Evolutionary conservation across 2,797 vertebrate species (phyloP).

Genomic region (Knipowitschia caucasica): DNA sequence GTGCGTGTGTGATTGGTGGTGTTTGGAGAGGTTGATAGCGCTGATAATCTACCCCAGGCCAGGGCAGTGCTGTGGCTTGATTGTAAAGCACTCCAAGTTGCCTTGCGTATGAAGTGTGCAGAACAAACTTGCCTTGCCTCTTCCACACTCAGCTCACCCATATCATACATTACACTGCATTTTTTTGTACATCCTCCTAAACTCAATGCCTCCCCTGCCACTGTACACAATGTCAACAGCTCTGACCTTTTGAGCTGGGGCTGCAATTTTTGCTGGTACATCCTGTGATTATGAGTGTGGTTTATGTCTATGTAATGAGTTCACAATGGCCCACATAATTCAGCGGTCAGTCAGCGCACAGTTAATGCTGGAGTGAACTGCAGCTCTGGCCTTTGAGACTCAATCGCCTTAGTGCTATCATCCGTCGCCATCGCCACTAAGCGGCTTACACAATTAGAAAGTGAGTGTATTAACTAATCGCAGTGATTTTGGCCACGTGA

Average conservation of each 20-base stretch:
- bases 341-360: slow-evolving; percentile 6
- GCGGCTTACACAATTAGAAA: slow-evolving; percentile 43
- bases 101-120: no score
- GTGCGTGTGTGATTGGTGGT: no score
- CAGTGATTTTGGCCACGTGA: background rate
- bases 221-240: background rate
- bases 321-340: slow-evolving; percentile 5
- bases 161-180: background rate
- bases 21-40: no score
- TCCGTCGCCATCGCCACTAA: slow-evolving; percentile 28
- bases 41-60: no score
- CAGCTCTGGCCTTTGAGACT: slow-evolving; percentile 18
- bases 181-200: background rate
- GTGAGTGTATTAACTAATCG: slow-evolving; percentile 24
- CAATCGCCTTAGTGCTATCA: slow-evolving; percentile 36
- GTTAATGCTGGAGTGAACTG: slow-evolving; percentile 3
- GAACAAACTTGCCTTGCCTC: no score
- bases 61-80: no score
- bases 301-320: slow-evolving; percentile 2
- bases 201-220: background rate
- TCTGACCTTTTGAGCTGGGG: slow-evolving; percentile 7
- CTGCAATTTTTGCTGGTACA: slow-evolving; percentile 3
- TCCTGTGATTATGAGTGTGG: slow-evolving; percentile 9
- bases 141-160: no score
- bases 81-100: no score